Evolutionary conservation across 1,140 invertebrate genomes (phyloP), one percentile per base, ranked within the genome.

Genomic region (Phymastichus coffea): DNA sequence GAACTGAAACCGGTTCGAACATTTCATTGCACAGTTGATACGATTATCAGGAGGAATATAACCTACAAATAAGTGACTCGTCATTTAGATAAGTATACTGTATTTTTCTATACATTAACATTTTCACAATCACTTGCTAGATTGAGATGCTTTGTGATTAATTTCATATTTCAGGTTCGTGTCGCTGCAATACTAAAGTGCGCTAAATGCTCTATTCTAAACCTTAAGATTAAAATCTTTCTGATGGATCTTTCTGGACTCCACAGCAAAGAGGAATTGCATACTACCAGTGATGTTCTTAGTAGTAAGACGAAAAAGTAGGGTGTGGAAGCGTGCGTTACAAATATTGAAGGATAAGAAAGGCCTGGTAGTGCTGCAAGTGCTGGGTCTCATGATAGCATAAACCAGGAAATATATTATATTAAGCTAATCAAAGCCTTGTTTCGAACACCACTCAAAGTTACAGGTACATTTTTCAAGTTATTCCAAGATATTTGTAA

Each of bases 401-500:
- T 85, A 30, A 82, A 83, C 65, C 81, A 82, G 64, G 83, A 85
- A 66, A 82, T 84, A 63, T 83, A 83, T 68, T 78, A 83, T 63
- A 84, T 85, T 48, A 84, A 84, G 61, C 83, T 83, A 17, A 84
- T 84, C 37, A 80, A 81, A 64, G 76, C 80, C 22, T 78, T 81
- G 63, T 81, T 82, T 47, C 76, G 80, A 52, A 81, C 79, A 12
- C 70, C 78, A 8, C 63, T 80, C 8, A 72, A 73, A 63, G 49
- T 70, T 30, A 70, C 70, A 61, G 58, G 75, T 54, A 59, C n/a
- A 33, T 33, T 33, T 7, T 12, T 7, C 12, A 33, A 7, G 6
- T 33, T 33, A n/a, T n/a, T n/a, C n/a, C n/a, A 12, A 33, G 12
- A 12, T 33, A 7, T 33, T 12, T 7, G 12, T 7, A 33, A 7